Conservation (phyloP, 1,140 invertebrate species). For the Drosophila athabasca region DNA sequence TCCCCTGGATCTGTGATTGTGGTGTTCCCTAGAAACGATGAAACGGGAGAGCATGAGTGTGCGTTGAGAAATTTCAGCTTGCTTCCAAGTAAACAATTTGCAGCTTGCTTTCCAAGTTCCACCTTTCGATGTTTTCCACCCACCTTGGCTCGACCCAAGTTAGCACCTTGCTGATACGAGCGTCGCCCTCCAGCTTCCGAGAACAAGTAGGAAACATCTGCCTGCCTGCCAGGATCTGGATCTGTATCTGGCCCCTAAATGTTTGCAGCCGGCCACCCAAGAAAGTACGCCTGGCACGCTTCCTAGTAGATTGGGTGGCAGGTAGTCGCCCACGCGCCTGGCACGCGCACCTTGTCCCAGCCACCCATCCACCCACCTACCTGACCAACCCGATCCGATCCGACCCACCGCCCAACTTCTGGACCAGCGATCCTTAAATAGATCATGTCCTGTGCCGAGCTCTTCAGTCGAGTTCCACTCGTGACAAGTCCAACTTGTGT, state of each 20-base stretch:
- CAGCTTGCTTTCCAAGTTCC: slow-evolving; percentile 57
- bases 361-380: slow-evolving; percentile 11
- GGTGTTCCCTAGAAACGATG: slow-evolving; percentile 5
- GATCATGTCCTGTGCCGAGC: slow-evolving; percentile 5
- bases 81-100: slow-evolving; percentile 62
- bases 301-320: slow-evolving; percentile 56
- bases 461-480: slow-evolving; percentile 74
- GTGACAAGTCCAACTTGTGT: slow-evolving; percentile 74
- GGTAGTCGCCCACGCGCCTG: slow-evolving; percentile 69
- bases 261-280: slow-evolving; percentile 48
- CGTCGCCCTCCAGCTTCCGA: slow-evolving; percentile 54
- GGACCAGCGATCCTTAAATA: slow-evolving; percentile 63
- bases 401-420: slow-evolving; percentile 14
- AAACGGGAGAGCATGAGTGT: too few species aligned
- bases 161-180: slow-evolving; percentile 39
- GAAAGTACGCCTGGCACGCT: slow-evolving; percentile 72
- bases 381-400: background rate
- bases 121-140: slow-evolving; percentile 65
- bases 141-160: slow-evolving; percentile 21
- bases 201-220: slow-evolving; percentile 59
- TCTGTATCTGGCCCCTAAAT: slow-evolving; percentile 31
- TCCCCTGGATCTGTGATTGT: background rate
- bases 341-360: slow-evolving; percentile 64
- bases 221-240: slow-evolving; percentile 57
- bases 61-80: slow-evolving; percentile 60